These are phyloP conservation scores for Helogale parvula DNA, from an alignment of 2,113 vertebrate species.

Conservation along the genomic window DNA sequence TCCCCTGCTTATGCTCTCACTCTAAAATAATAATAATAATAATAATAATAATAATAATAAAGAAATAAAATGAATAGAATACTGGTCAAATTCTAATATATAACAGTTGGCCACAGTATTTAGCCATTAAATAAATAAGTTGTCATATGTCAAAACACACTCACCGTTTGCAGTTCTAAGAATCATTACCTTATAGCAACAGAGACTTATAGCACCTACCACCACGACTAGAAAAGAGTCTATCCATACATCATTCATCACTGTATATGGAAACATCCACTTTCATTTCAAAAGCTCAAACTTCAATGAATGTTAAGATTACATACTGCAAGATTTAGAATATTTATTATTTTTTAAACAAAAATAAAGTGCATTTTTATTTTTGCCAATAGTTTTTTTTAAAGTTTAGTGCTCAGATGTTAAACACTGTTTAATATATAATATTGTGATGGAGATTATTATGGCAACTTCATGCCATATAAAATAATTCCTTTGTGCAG, in stretches of 20 bases:
- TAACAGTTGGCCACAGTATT: background rate
- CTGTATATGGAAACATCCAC: background rate
- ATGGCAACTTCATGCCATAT: background rate
- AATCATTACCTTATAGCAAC: background rate
- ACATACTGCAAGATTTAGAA: background rate
- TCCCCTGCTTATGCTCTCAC: too few relatives aligned
- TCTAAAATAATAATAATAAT: too few relatives aligned
- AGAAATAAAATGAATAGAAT: slow-evolving; percentile 18
- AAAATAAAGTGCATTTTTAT: slow-evolving; percentile 33
- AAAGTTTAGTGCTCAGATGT: background rate
- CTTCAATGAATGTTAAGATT: background rate
- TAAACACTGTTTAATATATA: background rate
- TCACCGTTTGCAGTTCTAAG: background rate
- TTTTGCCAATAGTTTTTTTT: background rate
- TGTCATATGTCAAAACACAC: background rate
- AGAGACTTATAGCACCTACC: background rate
- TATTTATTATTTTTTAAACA: background rate
- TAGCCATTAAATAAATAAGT: background rate
- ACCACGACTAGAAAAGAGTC: background rate
- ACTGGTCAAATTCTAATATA: background rate
- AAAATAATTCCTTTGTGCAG: background rate
- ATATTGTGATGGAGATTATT: background rate
- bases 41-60: background rate
- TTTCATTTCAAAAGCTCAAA: background rate
- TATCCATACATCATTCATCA: background rate